Evolutionary conservation across 2,113 vertebrate species (phyloP).

Genomic region (Siphamia tubifer): DNA sequence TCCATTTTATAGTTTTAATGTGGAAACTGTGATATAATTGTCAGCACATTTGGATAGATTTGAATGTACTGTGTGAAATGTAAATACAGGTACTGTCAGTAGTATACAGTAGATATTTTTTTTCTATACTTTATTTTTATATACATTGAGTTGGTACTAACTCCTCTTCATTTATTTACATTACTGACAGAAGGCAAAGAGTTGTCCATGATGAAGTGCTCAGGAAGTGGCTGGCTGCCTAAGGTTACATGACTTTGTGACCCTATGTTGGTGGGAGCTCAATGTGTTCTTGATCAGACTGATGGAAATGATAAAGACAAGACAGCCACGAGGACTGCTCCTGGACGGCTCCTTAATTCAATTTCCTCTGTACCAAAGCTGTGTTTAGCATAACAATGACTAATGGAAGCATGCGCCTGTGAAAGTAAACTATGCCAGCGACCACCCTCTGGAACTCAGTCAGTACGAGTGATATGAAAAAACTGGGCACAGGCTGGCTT

Average conservation of each 20-base stretch:
- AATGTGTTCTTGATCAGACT: conserved; percentile 69
- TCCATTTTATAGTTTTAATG: too few relatives aligned
- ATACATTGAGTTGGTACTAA: background rate
- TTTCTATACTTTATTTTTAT: too few relatives aligned
- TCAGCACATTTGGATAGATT: background rate
- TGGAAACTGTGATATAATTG: too few relatives aligned
- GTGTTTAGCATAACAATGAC: conserved; percentile 75
- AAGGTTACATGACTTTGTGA: conserved; percentile 59
- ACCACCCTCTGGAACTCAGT: conserved; percentile 47
- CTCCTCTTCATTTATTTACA: conserved; percentile 33
- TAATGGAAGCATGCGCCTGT: conserved; percentile 50
- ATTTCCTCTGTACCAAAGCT: conserved; percentile 65
- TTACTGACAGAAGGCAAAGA: conserved; percentile 12
- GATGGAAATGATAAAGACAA: conserved; percentile 67
- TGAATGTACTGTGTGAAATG: background rate
- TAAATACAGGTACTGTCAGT: background rate
- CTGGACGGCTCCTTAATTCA: conserved; percentile 57
- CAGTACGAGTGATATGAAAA: conserved; percentile 13
- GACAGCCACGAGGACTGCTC: conserved; percentile 41
- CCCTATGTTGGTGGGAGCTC: conserved; percentile 54
- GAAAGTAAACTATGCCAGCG: conserved; percentile 45
- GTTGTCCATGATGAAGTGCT: conserved; percentile 44
- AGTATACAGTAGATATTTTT: background rate
- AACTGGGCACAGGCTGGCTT: background rate
- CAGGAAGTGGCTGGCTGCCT: conserved; percentile 56